Evolutionary conservation across 1,140 invertebrate genomes (phyloP).

Genomic region (Vanessa tameamea): DNA sequence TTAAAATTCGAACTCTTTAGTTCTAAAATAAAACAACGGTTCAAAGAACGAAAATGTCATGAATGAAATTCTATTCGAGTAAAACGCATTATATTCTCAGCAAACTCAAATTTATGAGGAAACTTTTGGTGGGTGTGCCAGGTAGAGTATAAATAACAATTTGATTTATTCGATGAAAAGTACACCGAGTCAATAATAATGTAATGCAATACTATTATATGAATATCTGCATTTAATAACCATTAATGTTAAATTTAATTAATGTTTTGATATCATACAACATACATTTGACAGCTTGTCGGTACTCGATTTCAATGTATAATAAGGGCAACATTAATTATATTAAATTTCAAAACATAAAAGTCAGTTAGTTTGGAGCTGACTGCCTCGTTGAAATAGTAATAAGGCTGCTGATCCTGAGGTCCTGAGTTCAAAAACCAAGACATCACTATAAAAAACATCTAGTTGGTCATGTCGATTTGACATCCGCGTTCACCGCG

Average conservation of each 20-base stretch:
- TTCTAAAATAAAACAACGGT: slow-evolving; percentile 6
- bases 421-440: no score
- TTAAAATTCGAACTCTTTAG: not conserved
- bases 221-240: not conserved
- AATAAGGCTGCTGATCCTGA: no score
- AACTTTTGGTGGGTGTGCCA: slow-evolving; percentile 39
- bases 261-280: not conserved
- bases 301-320: no score
- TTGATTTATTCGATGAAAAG: slow-evolving; percentile 36
- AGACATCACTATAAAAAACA: no score
- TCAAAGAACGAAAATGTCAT: slow-evolving; percentile 23
- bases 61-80: slow-evolving; percentile 28
- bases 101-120: slow-evolving; percentile 41
- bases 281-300: not conserved
- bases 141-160: slow-evolving; percentile 31
- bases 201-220: not conserved
- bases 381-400: no score
- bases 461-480: no score
- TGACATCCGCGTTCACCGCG: no score
- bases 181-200: slow-evolving; percentile 27
- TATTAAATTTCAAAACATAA: no score
- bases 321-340: no score
- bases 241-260: not conserved
- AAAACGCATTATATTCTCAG: slow-evolving; percentile 35
- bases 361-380: no score